Conservation (phyloP, 2,797 vertebrate species). For the Thaleichthys pacificus region DNA sequence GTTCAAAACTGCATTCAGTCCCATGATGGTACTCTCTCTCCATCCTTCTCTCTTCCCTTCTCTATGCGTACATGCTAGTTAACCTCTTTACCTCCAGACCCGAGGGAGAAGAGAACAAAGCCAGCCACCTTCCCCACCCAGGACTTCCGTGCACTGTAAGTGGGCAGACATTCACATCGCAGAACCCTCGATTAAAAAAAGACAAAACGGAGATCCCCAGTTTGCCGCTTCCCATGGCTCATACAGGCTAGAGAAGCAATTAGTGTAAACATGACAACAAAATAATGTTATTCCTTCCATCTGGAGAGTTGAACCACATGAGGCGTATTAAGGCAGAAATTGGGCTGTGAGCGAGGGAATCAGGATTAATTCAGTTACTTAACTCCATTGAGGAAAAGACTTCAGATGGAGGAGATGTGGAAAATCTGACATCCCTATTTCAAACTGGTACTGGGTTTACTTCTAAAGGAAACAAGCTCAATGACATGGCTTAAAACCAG, state of each 20-base stretch:
- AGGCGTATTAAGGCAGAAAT: slow-evolving; percentile 40
- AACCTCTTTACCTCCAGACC: neutral
- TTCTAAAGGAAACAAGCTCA: too few relatives aligned
- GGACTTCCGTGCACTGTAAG: neutral
- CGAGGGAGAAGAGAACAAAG: neutral
- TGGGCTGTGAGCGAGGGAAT: neutral
- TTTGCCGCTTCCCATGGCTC: neutral
- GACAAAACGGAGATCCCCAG: neutral
- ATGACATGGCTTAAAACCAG: too few relatives aligned
- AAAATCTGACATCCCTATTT: neutral
- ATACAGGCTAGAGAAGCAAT: neutral
- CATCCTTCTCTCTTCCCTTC: neutral
- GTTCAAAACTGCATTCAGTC: neutral
- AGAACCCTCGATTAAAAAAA: neutral
- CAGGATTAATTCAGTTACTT: slow-evolving; percentile 3
- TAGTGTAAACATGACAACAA: slow-evolving; percentile 32
- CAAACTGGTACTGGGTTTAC: too few relatives aligned
- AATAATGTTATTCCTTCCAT: neutral
- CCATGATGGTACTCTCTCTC: neutral
- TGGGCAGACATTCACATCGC: too few relatives aligned
- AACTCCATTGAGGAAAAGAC: slow-evolving; percentile 31
- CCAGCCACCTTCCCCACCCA: neutral
- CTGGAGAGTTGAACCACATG: slow-evolving; percentile 2
- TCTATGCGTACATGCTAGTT: neutral
- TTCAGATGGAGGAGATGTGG: neutral